Conservation (phyloP, 2,113 vertebrate genomes). For the Struthio camelus region DNA sequence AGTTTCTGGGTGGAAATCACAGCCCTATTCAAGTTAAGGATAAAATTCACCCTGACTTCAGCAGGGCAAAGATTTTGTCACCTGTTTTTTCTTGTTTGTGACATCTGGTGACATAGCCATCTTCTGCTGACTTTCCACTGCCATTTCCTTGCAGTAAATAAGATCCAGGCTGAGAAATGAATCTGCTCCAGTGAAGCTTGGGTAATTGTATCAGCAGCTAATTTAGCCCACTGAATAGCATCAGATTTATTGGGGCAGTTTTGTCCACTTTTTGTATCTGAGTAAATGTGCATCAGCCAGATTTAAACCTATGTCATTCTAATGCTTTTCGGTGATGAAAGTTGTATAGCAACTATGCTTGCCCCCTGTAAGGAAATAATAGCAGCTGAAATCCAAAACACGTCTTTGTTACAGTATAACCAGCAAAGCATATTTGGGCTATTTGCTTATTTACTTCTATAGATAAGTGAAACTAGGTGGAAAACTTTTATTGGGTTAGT, state of each 20-base stretch:
- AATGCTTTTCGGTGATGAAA: not conserved
- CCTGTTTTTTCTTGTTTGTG: not conserved
- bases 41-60: not conserved
- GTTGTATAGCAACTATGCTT: not conserved
- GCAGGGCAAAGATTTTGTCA: not conserved
- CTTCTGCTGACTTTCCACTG: not conserved
- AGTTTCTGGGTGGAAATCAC: not conserved
- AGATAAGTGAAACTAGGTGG: conserved; percentile 19
- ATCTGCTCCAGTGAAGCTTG: not conserved
- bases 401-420: not conserved
- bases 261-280: not conserved
- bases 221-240: not conserved
- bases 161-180: not conserved
- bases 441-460: not conserved
- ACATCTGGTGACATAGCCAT: not conserved
- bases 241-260: not conserved
- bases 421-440: not conserved
- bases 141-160: not conserved
- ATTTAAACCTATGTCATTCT: not conserved
- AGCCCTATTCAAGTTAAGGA: not conserved
- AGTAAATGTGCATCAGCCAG: not conserved
- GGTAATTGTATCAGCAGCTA: not conserved
- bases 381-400: not conserved
- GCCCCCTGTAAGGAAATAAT: not conserved
- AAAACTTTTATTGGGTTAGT: conserved; percentile 16